These are phyloP conservation scores for Leucania comma DNA, from an alignment of 2,888 invertebrate genomes.

Conservation along the genomic window DNA sequence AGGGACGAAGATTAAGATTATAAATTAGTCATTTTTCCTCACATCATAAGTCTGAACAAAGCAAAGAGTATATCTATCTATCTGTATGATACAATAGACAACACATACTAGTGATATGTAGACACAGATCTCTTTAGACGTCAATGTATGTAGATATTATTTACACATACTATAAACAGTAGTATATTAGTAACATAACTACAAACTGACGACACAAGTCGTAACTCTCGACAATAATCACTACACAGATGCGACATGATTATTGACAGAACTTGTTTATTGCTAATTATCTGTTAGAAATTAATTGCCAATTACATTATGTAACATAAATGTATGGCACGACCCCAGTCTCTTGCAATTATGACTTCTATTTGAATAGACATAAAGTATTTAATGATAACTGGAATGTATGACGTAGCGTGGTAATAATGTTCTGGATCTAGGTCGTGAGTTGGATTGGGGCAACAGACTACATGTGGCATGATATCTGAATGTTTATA, in stretches of 20 bases:
- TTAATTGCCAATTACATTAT: constrained; percentile 40
- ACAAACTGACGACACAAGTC: constrained; percentile 1
- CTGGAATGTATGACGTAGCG: constrained; percentile 20
- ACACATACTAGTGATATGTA: too few relatives aligned
- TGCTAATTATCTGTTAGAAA: constrained; percentile 27
- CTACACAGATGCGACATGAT: constrained; percentile 29
- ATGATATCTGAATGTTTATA: background rate
- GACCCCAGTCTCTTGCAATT: constrained; percentile 9
- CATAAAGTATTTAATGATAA: constrained; percentile 15
- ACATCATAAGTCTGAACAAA: too few relatives aligned
- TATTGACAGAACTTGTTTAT: constrained; percentile 36
- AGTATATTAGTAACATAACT: background rate
- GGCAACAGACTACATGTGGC: background rate
- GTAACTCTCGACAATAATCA: constrained; percentile 29
- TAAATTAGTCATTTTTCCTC: too few relatives aligned
- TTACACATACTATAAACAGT: background rate
- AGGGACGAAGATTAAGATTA: too few relatives aligned
- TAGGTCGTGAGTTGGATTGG: constrained; percentile 19
- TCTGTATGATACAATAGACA: too few relatives aligned
- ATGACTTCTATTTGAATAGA: background rate
- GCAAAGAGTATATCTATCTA: too few relatives aligned
- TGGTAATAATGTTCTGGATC: constrained; percentile 19
- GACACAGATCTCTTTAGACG: too few relatives aligned
- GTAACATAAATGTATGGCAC: constrained; percentile 22
- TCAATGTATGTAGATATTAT: too few relatives aligned